phyloP scores from a whole-genome alignment of 1,140 invertebrate species.

The Anthonomus grandis region DNA sequence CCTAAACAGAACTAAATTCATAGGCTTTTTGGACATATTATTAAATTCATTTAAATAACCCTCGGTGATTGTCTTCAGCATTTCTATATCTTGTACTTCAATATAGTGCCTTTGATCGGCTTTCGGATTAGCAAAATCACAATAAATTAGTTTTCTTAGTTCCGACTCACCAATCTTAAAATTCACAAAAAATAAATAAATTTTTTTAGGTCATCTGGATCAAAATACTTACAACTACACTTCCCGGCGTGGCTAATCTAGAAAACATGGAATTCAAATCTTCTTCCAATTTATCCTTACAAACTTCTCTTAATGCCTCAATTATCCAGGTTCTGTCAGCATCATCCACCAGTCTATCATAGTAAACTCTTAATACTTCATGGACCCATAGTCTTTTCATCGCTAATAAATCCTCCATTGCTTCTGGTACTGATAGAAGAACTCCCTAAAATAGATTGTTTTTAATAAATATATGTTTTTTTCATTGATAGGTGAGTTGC shows the following conservation, averaged over 20 bases:
- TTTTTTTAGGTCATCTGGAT: background rate
- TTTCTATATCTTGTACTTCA: slow-evolving; percentile 82
- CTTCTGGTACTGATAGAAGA: slow-evolving; percentile 86
- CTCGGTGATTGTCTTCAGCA: slow-evolving; percentile 81
- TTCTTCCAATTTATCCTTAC: slow-evolving; percentile 53
- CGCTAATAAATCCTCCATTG: slow-evolving; percentile 78
- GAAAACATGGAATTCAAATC: slow-evolving; percentile 51
- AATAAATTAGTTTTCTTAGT: slow-evolving; percentile 85
- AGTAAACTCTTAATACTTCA: slow-evolving; percentile 90
- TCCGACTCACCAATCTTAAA: slow-evolving; percentile 70
- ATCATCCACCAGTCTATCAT: slow-evolving; percentile 86
- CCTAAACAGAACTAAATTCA: slow-evolving; percentile 94
- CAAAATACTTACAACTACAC: slow-evolving; percentile 34
- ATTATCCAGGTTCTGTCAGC: slow-evolving; percentile 81
- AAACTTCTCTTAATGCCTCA: slow-evolving; percentile 57
- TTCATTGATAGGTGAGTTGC: too few species aligned
- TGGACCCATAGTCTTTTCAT: slow-evolving; percentile 95
- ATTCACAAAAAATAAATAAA: slow-evolving; percentile 1
- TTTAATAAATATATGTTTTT: too few species aligned
- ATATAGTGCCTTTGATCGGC: slow-evolving; percentile 83
- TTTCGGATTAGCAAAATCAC: slow-evolving; percentile 94
- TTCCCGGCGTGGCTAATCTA: slow-evolving; percentile 43
- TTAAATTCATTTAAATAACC: slow-evolving; percentile 90
- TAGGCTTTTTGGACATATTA: slow-evolving; percentile 95
- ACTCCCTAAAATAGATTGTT: slow-evolving; percentile 77